Evolutionary conservation across 2,888 invertebrate species (phyloP), one percentile per base, ranked within the genome.

Genomic region (Mechanitis mazaeus): DNA sequence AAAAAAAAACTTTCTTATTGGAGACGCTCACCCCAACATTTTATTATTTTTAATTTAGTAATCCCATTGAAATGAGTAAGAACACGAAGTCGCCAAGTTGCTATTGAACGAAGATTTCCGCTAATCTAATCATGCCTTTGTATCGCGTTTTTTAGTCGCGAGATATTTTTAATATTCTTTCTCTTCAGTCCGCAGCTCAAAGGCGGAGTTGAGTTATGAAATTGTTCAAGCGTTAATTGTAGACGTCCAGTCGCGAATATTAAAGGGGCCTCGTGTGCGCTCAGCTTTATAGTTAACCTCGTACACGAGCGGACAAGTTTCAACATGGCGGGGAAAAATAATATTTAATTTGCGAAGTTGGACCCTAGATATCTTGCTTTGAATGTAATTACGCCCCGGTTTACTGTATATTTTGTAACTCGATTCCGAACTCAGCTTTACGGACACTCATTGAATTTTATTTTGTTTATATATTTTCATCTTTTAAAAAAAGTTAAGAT

Each of bases 201-300:
- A 89, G 87, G 85, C 86, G 79, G 78, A 80, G 73, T 73, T 76
- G 84, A 88, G 89, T 89, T 89, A 85, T 88, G 85, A 87, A 87
- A 87, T 88, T 85, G 88, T 89, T 89, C 73, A 76, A 87, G 87
- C 89, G 88, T 87, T 86, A 87, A 87, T 86, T 87, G 87, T 85
- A 86, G 87, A 86, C 84, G 88, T 78, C 88, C 88, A 82, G 84
- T 78, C 78, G 84, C 83, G 88, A 88, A 89, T 88, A 87, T 87
- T 85, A 87, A 89, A 86, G 83, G 79, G 83, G 81, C 72, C 72
- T 72, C 75, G 76, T 75, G 80, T 77, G 75, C 79, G 72, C 70
- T 75, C 74, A 74, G 76, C 77, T 80, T 77, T 77, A 75, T 75
- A 85, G 85, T 84, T 82, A 82, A 84, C 84, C 84, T 81, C 79